Base-by-base conservation (phyloP, 2,888 invertebrate genomes). In the Synergus gifuensis region DNA sequence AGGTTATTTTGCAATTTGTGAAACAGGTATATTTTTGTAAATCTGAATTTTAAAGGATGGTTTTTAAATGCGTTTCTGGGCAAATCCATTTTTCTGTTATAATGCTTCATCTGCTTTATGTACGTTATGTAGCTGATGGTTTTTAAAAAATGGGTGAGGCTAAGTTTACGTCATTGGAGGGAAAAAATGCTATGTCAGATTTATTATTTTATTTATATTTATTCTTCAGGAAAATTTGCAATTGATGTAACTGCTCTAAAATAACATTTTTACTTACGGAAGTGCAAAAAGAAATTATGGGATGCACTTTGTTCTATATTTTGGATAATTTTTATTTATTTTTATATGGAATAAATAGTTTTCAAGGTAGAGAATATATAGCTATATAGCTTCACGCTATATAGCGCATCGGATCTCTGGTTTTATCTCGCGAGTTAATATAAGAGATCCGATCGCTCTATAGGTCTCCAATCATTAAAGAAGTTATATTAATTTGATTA, bases 61-160 rank as follows among this genome's bases (percentile, higher is more conserved):
- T 8, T 11, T 44, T 44, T 44, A 11, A 11, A 44, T 11, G 11
- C 11, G 0, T 7, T 16, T 49, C 0, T 16, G n/a, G 8, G n/a
- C 4, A 54, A 54, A 54, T n/a, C 54, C 16, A 54, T 54, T 54
- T 54, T 54, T 54, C 5, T 14, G 9, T 8, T 9, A 54, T 54
- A 8, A n/a, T 54, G 54, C 54, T 54, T 36, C 36, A 36, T 36
- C 36, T 7, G 54, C 16, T 54, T 4, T 54, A 11, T n/a, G n/a
- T 54, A 54, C 54, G 54, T 54, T 54, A 49, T 49, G n/a, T 8
- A 54, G 54, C 54, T 54, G 54, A 54, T 54, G 54, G 54, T 1
- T n/a, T 54, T 54, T n/a, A 54, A 54, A 54, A 54, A 54, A 54
- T n/a, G 54, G 54, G 54, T 54, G 54, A n/a, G n/a, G 54, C 54